Base-by-base conservation (phyloP, 1,140 invertebrate genomes). In the Kradibia gibbosae region DNA sequence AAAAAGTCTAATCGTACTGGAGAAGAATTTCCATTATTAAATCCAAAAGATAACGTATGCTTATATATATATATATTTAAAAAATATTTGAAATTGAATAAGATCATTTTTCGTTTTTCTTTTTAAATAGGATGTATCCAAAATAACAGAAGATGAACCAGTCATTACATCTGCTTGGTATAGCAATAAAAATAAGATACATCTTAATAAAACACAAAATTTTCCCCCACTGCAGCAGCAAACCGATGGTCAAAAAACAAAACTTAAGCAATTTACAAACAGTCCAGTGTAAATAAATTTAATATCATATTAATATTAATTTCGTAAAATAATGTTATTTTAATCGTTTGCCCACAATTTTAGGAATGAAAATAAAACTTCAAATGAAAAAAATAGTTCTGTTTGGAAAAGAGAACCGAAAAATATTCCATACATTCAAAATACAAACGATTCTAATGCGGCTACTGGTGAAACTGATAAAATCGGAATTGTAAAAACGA, bases 101-200 rank as follows among this genome's bases (percentile, higher is more conserved):
- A 65, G 36, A 34, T 25, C 17, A 60, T 65, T 36, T 15, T 48
- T 28, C 3, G 48, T 15, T 28, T 48, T 34, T 73, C 34, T 73
- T 55, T 8, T 53, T 34, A 57, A 13, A 25, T 39, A 81, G 80
- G 81, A 82, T 71, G 3, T 8, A 0, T 39, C 73, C 39, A 60
- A 11, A 74, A 60, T 60, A 4, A 60, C 13, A n/a, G 84, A 84
- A n/a, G 89, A 91, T 20, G 89, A 91, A 78, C 91, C 91, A 81
- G 90, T 91, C 36, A 90, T 91, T 45, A 88, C 91, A 2, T 91
- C 90, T 8, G 91, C 91, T 72, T 91, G 91, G 91, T 91, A 91
- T 55, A 91, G 87, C 76, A 91, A 89, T 83, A 91, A 91, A 79
- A 90, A 88, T 57, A 91, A 91, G 83, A 31, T 71, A 20, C 71